phyloP scores from a whole-genome alignment of 2,888 invertebrate species.

The Tachystola acroxantha region DNA sequence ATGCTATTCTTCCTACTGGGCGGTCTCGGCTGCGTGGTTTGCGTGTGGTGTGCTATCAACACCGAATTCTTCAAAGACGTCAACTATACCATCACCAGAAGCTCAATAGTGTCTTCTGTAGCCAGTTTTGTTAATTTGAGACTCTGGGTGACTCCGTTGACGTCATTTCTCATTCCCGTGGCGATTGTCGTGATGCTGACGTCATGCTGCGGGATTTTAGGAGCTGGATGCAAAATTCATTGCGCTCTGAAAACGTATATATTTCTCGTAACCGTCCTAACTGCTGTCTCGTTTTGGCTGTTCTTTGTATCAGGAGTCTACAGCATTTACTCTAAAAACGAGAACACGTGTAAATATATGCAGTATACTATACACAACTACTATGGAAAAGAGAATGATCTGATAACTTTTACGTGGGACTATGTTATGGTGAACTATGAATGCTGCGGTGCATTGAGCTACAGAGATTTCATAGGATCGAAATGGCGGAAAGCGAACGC shows the following conservation, averaged over 20 bases:
- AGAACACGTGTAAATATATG: constrained; percentile 34
- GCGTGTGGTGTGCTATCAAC: constrained; percentile 59
- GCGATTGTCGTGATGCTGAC: constrained; percentile 46
- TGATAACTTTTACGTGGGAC: constrained; percentile 51
- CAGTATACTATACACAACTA: constrained; percentile 32
- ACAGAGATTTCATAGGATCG: constrained; percentile 46
- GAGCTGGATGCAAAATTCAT: constrained; percentile 57
- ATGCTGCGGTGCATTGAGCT: constrained; percentile 55
- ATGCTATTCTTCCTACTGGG: constrained; percentile 49
- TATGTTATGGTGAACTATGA: constrained; percentile 55
- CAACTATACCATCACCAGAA: constrained; percentile 58
- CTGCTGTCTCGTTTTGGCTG: constrained; percentile 44
- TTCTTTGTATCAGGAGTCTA: constrained; percentile 55
- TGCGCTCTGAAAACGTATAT: constrained; percentile 62
- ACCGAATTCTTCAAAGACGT: constrained; percentile 60
- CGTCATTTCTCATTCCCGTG: constrained; percentile 46
- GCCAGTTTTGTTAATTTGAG: constrained; percentile 55
- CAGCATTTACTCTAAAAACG: constrained; percentile 51
- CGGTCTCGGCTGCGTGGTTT: constrained; percentile 37
- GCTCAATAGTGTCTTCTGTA: constrained; percentile 37
- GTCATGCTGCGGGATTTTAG: constrained; percentile 61
- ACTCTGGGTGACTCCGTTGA: constrained; percentile 53
- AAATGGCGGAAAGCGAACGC: constrained; percentile 44
- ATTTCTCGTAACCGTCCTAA: constrained; percentile 45
- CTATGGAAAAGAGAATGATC: constrained; percentile 56